Evolutionary conservation across 2,797 vertebrate species (phyloP).

Genomic region (Hyperoplus lanceolatus): DNA sequence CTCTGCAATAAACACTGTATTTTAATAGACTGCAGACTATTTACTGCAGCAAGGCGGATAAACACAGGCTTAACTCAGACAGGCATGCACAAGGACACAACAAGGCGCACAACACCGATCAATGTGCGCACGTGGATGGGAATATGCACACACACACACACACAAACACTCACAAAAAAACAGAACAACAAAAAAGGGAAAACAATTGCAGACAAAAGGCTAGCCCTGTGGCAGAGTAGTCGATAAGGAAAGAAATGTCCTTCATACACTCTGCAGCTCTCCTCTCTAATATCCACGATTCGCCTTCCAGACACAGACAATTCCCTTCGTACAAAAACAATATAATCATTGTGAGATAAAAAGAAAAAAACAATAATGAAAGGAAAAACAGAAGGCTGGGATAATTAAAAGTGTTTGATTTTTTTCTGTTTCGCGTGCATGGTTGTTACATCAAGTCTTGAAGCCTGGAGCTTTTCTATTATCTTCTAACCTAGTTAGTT

Average conservation of each 20-base stretch:
- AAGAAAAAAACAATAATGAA: conserved; percentile 72
- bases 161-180: too few relatives aligned
- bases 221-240: conserved; percentile 73
- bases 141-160: conserved; percentile 26
- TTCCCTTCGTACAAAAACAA: conserved; percentile 82
- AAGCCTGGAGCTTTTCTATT: conserved; percentile 78
- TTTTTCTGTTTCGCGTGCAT: conserved; percentile 66
- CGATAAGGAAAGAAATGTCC: conserved; percentile 79
- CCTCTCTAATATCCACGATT: conserved; percentile 73
- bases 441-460: conserved; percentile 77
- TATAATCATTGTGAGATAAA: conserved; percentile 80
- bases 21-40: conserved; percentile 50
- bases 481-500: conserved; percentile 77
- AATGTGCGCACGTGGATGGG: conserved; percentile 28
- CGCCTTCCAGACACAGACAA: conserved; percentile 80
- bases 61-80: conserved; percentile 32
- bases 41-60: conserved; percentile 38
- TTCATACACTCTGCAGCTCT: conserved; percentile 74
- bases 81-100: conserved; percentile 34
- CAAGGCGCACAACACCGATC: conserved; percentile 18
- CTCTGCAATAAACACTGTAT: conserved; percentile 82
- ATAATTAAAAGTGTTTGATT: conserved; percentile 85
- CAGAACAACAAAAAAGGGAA: conserved; percentile 35
- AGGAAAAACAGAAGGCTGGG: conserved; percentile 74
- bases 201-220: conserved; percentile 80